These are phyloP conservation scores for Hyaena hyaena DNA, from an alignment of 2,113 vertebrate genomes.

Conservation along the genomic window DNA sequence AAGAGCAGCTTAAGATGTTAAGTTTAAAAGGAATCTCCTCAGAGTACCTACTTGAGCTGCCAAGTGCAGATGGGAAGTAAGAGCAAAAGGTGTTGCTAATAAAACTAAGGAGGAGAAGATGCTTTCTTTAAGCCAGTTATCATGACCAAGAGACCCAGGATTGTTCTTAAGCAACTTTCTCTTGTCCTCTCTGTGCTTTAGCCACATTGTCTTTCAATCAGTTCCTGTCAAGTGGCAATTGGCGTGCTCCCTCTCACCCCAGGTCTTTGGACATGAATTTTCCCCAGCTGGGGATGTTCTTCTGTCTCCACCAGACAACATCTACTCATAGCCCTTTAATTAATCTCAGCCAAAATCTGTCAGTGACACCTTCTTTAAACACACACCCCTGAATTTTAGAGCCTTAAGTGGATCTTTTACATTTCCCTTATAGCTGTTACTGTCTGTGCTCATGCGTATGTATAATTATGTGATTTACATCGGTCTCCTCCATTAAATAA, in stretches of 20 bases:
- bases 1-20: not conserved
- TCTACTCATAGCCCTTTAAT: not conserved
- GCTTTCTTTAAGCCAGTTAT: not conserved
- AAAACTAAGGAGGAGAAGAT: not conserved
- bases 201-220: not conserved
- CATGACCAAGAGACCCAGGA: not conserved
- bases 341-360: not conserved
- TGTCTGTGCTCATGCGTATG: not conserved
- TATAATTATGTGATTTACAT: not conserved
- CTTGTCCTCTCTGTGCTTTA: not conserved
- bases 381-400: not conserved
- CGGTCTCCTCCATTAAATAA: not conserved
- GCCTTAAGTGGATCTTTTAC: not conserved
- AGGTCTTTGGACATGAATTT: not conserved
- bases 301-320: not conserved
- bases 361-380: not conserved
- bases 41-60: not conserved
- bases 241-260: not conserved
- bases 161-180: not conserved
- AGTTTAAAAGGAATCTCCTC: not conserved
- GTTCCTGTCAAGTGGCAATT: not conserved
- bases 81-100: not conserved
- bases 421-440: not conserved
- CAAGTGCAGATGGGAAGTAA: not conserved
- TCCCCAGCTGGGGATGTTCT: not conserved